Evolutionary conservation across 53 echinoderm and acorn worm genomes (phyloP), one percentile per base, ranked within the genome.

Genomic region (Zoroaster sp.): DNA sequence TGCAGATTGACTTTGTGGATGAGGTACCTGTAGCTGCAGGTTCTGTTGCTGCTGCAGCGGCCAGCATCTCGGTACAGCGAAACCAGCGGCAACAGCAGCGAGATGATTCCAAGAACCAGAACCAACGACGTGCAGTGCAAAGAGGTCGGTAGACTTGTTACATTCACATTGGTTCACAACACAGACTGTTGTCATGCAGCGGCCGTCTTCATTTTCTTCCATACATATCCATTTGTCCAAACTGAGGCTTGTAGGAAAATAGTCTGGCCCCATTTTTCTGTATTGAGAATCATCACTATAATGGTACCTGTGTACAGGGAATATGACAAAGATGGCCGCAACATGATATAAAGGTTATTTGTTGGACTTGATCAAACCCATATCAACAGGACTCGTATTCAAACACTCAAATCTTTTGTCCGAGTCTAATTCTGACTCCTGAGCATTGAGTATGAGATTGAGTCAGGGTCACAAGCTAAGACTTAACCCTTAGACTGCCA

Each of bases 1-100:
- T 23, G 4, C 44, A 74, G 74, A 74, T 74, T 74, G 85, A 85
- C 17, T 85, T 85, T 71, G 85, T 85, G 30, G 43, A 0, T 21
- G 73, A 74, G 21, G 40, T 74, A 10, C 74, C 3, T 14, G 40
- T 2, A 20, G 25, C 28, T 3, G 36, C 32, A 47, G 70, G 31
- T 8, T 23, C 10, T 11, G 14, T 30, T 12, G 31, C 82, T 30
- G 45, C 33, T 12, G 12, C 43, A 30, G 9, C 68, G 66, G 12
- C 67, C 0, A 68, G 31, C 32, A 45, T 23, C 75, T 14, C 33
- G 4, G 43, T 30, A 43, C 40, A 67, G 44, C 85, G 85, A 11
- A 36, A 21, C 25, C 71, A 85, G 35, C 69, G 47, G 9, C 17
- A 70, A 18, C 70, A 85, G 17, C 85, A 85, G 13, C 85, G 85